These are phyloP conservation scores for Lymantria dispar DNA, from an alignment of 2,888 invertebrate species.

Conservation along the genomic window DNA sequence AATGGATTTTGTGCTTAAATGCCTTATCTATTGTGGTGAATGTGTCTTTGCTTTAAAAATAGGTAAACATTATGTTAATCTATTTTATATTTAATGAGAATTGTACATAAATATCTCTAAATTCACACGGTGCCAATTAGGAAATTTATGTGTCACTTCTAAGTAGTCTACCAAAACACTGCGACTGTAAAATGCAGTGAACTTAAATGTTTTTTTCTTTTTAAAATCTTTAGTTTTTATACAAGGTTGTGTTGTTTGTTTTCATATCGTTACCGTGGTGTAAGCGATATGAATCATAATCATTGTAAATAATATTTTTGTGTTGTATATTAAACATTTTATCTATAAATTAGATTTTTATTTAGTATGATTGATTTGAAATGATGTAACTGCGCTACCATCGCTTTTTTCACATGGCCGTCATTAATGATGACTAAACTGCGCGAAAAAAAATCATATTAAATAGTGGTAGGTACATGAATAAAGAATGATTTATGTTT, in stretches of 20 bases:
- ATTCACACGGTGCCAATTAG: constrained; percentile 57
- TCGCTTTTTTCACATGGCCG: too few relatives aligned
- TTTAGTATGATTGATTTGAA: constrained; percentile 39
- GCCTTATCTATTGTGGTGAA: constrained; percentile 21
- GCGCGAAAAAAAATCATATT: too few relatives aligned
- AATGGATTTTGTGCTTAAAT: constrained; percentile 9
- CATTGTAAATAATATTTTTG: constrained; percentile 71
- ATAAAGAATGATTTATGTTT: too few relatives aligned
- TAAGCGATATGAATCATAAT: constrained; percentile 46
- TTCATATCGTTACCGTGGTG: constrained; percentile 35
- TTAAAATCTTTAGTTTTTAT: constrained; percentile 30
- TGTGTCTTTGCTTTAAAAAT: constrained; percentile 18
- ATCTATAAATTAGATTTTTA: constrained; percentile 30
- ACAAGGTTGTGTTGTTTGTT: constrained; percentile 41
- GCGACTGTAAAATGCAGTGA: neutral
- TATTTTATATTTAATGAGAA: constrained; percentile 15
- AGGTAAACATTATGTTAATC: constrained; percentile 14
- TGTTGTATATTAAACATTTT: constrained; percentile 68
- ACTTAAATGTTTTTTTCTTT: constrained; percentile 3
- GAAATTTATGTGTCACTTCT: constrained; percentile 28
- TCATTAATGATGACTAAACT: too few relatives aligned
- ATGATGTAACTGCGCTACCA: too few relatives aligned
- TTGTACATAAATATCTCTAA: constrained; percentile 53
- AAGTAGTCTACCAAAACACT: constrained; percentile 18
- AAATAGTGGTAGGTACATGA: too few relatives aligned